Evolutionary conservation across 2,888 invertebrate genomes (phyloP).

Genomic region (Scrobipalpa atriplicella): DNA sequence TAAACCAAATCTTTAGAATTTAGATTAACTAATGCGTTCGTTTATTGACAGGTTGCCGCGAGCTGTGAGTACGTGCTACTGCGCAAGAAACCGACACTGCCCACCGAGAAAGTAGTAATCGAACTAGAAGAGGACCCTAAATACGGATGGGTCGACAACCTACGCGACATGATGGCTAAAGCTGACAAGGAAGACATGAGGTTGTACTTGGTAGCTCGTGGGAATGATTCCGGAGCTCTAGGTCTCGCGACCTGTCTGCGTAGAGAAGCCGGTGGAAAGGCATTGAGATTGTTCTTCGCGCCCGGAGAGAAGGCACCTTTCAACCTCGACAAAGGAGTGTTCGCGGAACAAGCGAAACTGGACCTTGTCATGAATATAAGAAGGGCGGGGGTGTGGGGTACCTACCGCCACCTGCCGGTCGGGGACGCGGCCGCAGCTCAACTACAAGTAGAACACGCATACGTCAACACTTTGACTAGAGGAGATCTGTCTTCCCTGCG

Average conservation of each 20-base stretch:
- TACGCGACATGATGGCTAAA: slow-evolving; percentile 89
- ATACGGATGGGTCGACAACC: slow-evolving; percentile 90
- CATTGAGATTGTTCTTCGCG: slow-evolving; percentile 88
- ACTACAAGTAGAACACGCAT: slow-evolving; percentile 93
- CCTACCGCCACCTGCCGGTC: slow-evolving; percentile 90
- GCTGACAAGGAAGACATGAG: slow-evolving; percentile 73
- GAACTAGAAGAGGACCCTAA: slow-evolving; percentile 85
- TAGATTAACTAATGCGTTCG: not conserved
- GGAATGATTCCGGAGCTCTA: slow-evolving; percentile 84
- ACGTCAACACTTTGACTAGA: slow-evolving; percentile 95
- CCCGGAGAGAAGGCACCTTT: slow-evolving; percentile 86
- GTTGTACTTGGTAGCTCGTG: slow-evolving; percentile 80
- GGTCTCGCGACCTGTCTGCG: slow-evolving; percentile 96
- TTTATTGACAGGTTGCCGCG: slow-evolving; percentile 75
- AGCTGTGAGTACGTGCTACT: slow-evolving; percentile 86
- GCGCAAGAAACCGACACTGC: slow-evolving; percentile 75
- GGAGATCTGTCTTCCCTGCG: slow-evolving; percentile 97
- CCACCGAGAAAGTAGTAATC: slow-evolving; percentile 77
- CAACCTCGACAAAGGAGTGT: slow-evolving; percentile 64
- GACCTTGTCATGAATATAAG: slow-evolving; percentile 94
- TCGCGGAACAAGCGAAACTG: slow-evolving; percentile 84
- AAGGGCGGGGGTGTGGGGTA: slow-evolving; percentile 92
- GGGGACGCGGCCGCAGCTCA: slow-evolving; percentile 68
- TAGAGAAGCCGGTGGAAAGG: slow-evolving; percentile 92
- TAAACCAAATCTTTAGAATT: too few species aligned